Conservation (phyloP, 2,888 invertebrate genomes). For the Drosophila formosana region DNA sequence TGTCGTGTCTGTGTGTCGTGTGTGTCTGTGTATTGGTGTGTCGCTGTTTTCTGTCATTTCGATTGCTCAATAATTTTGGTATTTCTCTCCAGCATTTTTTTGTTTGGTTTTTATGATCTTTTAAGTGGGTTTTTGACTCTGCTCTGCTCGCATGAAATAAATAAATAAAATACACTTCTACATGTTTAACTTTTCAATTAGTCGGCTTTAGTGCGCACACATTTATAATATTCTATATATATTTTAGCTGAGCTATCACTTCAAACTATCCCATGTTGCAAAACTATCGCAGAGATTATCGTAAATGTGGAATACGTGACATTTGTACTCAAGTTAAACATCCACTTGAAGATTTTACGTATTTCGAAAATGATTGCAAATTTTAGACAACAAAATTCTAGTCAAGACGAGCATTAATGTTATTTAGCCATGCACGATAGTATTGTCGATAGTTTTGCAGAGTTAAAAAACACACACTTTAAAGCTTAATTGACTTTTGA, state of each 20-base stretch:
- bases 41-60: constrained; percentile 58
- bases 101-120: constrained; percentile 34
- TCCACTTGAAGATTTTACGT: neutral
- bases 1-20: too few relatives aligned
- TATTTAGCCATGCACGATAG: neutral
- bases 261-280: neutral
- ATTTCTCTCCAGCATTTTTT: constrained; percentile 32
- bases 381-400: too few relatives aligned
- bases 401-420: neutral
- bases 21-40: constrained; percentile 23
- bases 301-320: constrained; percentile 5
- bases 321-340: neutral
- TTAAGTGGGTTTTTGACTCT: constrained; percentile 47
- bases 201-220: neutral
- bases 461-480: neutral
- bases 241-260: neutral
- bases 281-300: constrained; percentile 9
- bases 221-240: neutral
- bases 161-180: constrained; percentile 23
- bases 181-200: constrained; percentile 25
- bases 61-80: constrained; percentile 62
- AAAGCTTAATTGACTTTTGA: constrained; percentile 6
- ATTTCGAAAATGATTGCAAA: neutral
- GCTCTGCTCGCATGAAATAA: constrained; percentile 9
- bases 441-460: neutral